phyloP scores from a whole-genome alignment of 2,888 invertebrate species.

The Lordiphosa andalusiaca region DNA sequence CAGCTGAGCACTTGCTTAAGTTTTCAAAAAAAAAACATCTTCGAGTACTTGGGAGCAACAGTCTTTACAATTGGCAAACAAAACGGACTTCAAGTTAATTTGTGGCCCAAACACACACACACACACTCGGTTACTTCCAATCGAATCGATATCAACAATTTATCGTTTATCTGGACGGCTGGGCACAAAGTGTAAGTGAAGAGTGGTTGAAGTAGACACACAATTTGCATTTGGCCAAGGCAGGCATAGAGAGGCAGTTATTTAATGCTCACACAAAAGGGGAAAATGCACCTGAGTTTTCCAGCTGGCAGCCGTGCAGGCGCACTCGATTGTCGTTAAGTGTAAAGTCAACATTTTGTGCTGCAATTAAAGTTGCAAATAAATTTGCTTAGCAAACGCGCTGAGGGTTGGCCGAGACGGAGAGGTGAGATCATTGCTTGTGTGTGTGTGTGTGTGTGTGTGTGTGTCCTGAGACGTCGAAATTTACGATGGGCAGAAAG shows the following conservation, averaged over 20 bases:
- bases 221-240: slow-evolving; percentile 60
- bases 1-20: no score
- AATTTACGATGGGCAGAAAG: slow-evolving; percentile 28
- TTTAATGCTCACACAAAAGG: slow-evolving; percentile 43
- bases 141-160: slow-evolving; percentile 56
- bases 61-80: no score
- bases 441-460: slow-evolving; percentile 1
- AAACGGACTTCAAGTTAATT: slow-evolving; percentile 6
- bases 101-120: neutral
- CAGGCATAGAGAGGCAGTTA: slow-evolving; percentile 62
- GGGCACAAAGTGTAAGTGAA: slow-evolving; percentile 21
- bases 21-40: no score
- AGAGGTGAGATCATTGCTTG: neutral
- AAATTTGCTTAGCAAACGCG: slow-evolving; percentile 34
- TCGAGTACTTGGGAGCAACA: no score
- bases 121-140: neutral
- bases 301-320: neutral
- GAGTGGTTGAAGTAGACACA: slow-evolving; percentile 15
- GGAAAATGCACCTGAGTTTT: neutral
- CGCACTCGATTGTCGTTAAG: slow-evolving; percentile 44
- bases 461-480: slow-evolving; percentile 21
- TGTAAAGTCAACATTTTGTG: slow-evolving; percentile 70
- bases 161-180: slow-evolving; percentile 52
- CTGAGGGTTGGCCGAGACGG: neutral
- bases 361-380: slow-evolving; percentile 64